Evolutionary conservation across 2,797 vertebrate genomes (phyloP), one percentile per base, ranked within the genome.

Genomic region (Sebastes kiyomatsui): DNA sequence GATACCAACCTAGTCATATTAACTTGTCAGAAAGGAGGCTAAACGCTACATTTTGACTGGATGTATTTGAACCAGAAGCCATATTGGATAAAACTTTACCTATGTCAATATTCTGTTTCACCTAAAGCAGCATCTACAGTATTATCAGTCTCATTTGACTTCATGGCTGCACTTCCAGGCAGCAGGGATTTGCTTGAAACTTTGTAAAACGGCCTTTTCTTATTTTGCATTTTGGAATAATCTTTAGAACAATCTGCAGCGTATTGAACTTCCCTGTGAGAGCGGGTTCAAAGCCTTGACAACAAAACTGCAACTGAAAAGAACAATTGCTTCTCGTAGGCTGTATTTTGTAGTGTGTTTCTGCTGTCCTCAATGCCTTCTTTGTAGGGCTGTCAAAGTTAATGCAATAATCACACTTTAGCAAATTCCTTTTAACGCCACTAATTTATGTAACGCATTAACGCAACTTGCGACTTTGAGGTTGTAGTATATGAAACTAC

Each of bases 231-330:
- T 10, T 1, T 75, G 52, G 16, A 72, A 68, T 67, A 59, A 76
- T 72, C 66, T 75, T 75, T 52, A 35, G 6, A 75, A 65, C n/a
- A 59, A 71, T 81, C 32, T 69, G 33, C 23, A 73, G 59, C 38
- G 72, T 60, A 54, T 64, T 64, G 72, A 84, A 70, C 64, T 54
- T 81, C n/a, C 38, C 52, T 60, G 13, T 49, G 52, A 71, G 67
- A 58, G 20, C 10, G 28, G 28, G 25, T 75, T 68, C 23, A 74
- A 71, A 81, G 65, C 12, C 58, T 60, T 60, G 22, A 58, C 32
- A 46, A 68, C 9, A 74, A 61, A 18, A 35, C 14, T 27, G 3
- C 25, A 66, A 69, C 61, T 72, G 23, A 67, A 27, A 61, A 69
- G 56, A 80, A n/a, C 32, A 73, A 35, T 27, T 67, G 62, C 49